phyloP scores from a whole-genome alignment of 2,888 invertebrate species.

The Galerucella pusilla region DNA sequence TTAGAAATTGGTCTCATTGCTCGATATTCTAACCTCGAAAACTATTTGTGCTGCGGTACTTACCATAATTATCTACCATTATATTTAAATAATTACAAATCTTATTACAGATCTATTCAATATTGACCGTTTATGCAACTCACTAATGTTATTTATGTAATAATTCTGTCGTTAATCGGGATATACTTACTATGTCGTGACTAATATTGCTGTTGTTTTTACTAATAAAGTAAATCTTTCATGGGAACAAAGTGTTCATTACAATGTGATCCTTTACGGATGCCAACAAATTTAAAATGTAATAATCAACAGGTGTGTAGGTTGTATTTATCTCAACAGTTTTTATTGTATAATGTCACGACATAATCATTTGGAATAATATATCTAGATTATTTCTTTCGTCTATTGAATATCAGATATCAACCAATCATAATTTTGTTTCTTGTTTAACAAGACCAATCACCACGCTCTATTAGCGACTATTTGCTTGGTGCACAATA shows the following conservation, averaged over 20 bases:
- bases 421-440: too few species aligned
- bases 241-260: neutral
- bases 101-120: neutral
- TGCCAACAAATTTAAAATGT: neutral
- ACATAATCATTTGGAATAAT: neutral
- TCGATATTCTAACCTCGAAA: too few species aligned
- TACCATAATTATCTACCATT: neutral
- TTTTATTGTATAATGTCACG: neutral
- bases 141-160: conserved; percentile 7
- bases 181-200: conserved; percentile 6
- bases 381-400: too few species aligned
- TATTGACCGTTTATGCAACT: neutral
- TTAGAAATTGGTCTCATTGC: too few species aligned
- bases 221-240: conserved; percentile 7
- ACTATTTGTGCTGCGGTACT: neutral
- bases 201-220: neutral
- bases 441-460: too few species aligned
- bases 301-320: neutral
- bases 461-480: too few species aligned
- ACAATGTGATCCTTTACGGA: conserved; percentile 10
- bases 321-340: neutral
- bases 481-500: too few species aligned
- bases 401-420: too few species aligned
- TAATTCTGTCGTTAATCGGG: neutral
- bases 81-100: neutral